These are phyloP conservation scores for Drosophila nebulosa DNA, from an alignment of 1,140 invertebrate genomes.

Conservation along the genomic window DNA sequence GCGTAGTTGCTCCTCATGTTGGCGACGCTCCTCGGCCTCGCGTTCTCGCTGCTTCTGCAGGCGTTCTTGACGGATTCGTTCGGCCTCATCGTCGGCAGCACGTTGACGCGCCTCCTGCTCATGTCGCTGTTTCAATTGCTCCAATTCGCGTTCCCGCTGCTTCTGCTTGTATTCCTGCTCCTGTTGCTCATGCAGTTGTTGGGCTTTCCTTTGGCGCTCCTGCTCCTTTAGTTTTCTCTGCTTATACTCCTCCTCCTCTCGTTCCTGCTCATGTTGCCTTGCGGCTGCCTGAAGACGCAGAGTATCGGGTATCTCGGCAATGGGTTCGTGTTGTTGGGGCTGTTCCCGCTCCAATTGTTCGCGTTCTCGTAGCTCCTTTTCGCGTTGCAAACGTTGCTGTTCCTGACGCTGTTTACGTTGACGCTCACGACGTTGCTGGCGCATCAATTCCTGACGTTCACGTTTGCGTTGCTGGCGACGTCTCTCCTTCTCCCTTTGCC, in stretches of 20 bases:
- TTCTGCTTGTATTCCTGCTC: conserved; percentile 31
- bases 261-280: conserved; percentile 16
- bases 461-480: conserved; percentile 46
- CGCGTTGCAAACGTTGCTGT: conserved; percentile 26
- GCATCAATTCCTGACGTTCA: conserved; percentile 47
- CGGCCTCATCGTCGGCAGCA: conserved; percentile 42
- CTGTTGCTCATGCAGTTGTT: conserved; percentile 23
- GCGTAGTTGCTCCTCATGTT: conserved; percentile 45
- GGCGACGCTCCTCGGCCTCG: conserved; percentile 42
- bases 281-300: background rate
- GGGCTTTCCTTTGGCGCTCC: conserved; percentile 13
- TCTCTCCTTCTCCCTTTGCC: conserved; percentile 64
- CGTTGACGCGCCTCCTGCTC: conserved; percentile 39
- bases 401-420: conserved; percentile 34
- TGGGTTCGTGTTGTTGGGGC: conserved; percentile 22
- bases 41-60: conserved; percentile 47
- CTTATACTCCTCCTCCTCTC: conserved; percentile 13
- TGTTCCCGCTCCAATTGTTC: conserved; percentile 13
- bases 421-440: conserved; percentile 47
- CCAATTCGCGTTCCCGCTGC: conserved; percentile 35
- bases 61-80: conserved; percentile 41
- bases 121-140: conserved; percentile 42
- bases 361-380: conserved; percentile 12
- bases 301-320: background rate
- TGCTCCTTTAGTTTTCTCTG: conserved; percentile 29